Conservation (phyloP, 2,888 invertebrate genomes). For the Bellardia pandia region DNA sequence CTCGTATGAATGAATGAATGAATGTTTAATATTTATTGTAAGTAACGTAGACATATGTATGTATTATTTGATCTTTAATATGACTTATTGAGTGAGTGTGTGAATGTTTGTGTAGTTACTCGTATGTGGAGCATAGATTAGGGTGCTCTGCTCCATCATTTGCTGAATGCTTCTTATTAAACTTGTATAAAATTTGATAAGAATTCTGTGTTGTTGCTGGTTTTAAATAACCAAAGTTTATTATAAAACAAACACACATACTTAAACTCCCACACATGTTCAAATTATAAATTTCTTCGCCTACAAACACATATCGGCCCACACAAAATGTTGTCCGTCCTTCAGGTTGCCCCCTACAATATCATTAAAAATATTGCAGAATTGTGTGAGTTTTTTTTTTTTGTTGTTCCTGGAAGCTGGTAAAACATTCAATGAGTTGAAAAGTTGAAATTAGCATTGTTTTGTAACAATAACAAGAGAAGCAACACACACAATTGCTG, state of each 20-base stretch:
- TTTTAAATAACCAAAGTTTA: constrained; percentile 18
- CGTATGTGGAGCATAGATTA: neutral
- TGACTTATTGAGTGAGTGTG: neutral
- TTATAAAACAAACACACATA: neutral
- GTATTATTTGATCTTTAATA: neutral
- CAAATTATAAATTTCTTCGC: neutral
- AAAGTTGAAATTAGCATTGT: constrained; percentile 54
- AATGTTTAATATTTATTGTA: too few species aligned
- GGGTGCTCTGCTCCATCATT: neutral
- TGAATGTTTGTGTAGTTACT: neutral
- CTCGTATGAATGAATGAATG: neutral
- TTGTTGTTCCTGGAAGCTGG: neutral
- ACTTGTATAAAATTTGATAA: constrained; percentile 41
- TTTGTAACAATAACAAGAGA: constrained; percentile 29
- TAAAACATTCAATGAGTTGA: constrained; percentile 33
- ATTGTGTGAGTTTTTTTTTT: neutral
- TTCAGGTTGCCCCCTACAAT: neutral
- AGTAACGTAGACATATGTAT: too few species aligned
- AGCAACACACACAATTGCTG: constrained; percentile 11
- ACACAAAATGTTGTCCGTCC: neutral
- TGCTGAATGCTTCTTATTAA: constrained; percentile 16
- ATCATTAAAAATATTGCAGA: constrained; percentile 3
- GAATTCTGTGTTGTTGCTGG: neutral
- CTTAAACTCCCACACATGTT: neutral
- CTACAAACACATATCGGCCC: neutral